These are phyloP conservation scores for Pseudolycoriella hygida DNA, from an alignment of 2,888 invertebrate species.

Conservation along the genomic window DNA sequence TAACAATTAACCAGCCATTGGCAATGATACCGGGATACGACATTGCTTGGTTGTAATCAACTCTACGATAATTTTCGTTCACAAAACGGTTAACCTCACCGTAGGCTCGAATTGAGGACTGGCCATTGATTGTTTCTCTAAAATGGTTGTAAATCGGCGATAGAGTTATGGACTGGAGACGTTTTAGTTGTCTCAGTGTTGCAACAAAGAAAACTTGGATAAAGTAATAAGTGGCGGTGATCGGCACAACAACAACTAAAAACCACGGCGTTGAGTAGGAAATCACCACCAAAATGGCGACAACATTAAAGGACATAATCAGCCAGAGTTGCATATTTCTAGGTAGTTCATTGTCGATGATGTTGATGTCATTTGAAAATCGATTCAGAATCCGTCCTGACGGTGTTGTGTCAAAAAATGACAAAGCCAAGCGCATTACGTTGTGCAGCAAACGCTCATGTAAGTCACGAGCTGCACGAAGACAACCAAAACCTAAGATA, in stretches of 20 bases:
- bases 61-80: slow-evolving; percentile 31
- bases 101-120: slow-evolving; percentile 32
- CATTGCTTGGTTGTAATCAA: slow-evolving; percentile 35
- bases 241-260: slow-evolving; percentile 19
- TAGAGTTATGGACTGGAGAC: slow-evolving; percentile 33
- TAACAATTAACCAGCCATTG: slow-evolving; percentile 30
- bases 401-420: slow-evolving; percentile 65
- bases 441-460: slow-evolving; percentile 40
- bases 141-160: slow-evolving; percentile 39
- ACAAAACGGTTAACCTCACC: slow-evolving; percentile 28
- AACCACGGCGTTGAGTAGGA: slow-evolving; percentile 20
- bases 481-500: slow-evolving; percentile 18
- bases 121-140: slow-evolving; percentile 29
- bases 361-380: slow-evolving; percentile 42
- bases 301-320: slow-evolving; percentile 22
- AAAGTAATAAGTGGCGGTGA: slow-evolving; percentile 19
- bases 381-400: slow-evolving; percentile 54
- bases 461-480: slow-evolving; percentile 40
- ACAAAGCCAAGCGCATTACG: slow-evolving; percentile 48
- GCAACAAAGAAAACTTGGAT: slow-evolving; percentile 32
- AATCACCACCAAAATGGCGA: slow-evolving; percentile 13
- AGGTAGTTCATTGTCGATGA: slow-evolving; percentile 37
- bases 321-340: slow-evolving; percentile 23
- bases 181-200: slow-evolving; percentile 34
- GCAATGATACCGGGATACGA: slow-evolving; percentile 33